Evolutionary conservation across 2,888 invertebrate genomes (phyloP).

Genomic region (Oscheius sp.): DNA sequence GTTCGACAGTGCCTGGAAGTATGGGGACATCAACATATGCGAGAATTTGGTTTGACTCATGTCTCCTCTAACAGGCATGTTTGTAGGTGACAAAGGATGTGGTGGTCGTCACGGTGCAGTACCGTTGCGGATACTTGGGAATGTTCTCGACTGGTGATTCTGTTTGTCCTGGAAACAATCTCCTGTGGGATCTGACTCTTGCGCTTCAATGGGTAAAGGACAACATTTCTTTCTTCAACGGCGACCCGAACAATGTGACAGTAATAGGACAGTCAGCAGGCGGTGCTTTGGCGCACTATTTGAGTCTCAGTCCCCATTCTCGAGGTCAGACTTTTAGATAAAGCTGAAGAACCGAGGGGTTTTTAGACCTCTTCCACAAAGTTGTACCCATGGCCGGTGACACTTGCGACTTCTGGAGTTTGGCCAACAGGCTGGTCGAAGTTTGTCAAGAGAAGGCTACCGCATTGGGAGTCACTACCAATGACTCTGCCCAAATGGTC

Average conservation of each 20-base stretch:
- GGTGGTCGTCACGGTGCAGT: conserved; percentile 61
- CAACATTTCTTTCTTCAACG: conserved; percentile 47
- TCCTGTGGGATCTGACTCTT: conserved; percentile 54
- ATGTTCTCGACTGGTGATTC: conserved; percentile 59
- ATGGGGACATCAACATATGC: conserved; percentile 56
- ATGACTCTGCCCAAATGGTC: conserved; percentile 37
- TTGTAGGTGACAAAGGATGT: conserved; percentile 50
- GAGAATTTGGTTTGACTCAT: conserved; percentile 39
- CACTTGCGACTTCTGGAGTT: conserved; percentile 24
- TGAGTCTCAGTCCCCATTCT: conserved; percentile 54
- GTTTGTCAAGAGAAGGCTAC: conserved; percentile 18
- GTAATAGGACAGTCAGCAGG: conserved; percentile 59
- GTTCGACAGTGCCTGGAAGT: conserved; percentile 50
- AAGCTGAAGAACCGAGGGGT: not conserved
- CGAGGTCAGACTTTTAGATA: conserved; percentile 40
- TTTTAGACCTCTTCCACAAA: conserved; percentile 36
- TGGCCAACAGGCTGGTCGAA: conserved; percentile 2
- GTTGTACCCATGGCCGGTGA: conserved; percentile 37
- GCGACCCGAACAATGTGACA: conserved; percentile 53
- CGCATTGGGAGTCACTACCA: conserved; percentile 17
- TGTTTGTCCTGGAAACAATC: conserved; percentile 51
- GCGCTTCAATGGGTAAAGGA: conserved; percentile 57
- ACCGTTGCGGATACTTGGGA: conserved; percentile 57
- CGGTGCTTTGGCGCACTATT: conserved; percentile 52
- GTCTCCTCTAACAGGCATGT: not conserved